Percentiles rank a stretch among this genome's conserved stretches.
Conservation (phyloP, 2,797 vertebrate genomes). For the Diglossa cyanea region DNA sequence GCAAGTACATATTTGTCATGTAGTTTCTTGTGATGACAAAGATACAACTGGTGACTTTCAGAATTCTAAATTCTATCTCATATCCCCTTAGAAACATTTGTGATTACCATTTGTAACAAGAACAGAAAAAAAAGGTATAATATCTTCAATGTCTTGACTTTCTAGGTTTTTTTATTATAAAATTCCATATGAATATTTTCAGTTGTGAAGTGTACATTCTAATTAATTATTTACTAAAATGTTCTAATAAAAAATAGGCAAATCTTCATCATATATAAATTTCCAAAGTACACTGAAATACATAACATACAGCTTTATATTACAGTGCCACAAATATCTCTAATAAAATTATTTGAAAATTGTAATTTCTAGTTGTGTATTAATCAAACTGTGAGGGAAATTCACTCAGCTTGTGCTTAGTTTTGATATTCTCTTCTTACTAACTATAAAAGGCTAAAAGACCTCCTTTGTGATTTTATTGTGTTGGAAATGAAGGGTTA, state of each 20-base stretch:
- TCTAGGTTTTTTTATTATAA: not conserved
- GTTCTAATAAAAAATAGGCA: not conserved
- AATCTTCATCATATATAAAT: not conserved
- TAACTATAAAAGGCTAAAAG: not conserved
- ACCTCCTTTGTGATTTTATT: not conserved
- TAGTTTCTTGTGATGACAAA: not conserved
- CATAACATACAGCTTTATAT: rapidly evolving
- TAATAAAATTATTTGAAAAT: not conserved
- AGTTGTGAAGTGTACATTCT: rapidly evolving
- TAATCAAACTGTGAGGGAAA: not conserved
- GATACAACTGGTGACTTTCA: not conserved
- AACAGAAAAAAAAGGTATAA: not conserved
- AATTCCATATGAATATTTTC: not conserved
- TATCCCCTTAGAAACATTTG: not conserved
- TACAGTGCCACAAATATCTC: not conserved
- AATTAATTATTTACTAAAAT: not conserved
- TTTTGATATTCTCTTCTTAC: not conserved
- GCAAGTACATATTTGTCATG: not conserved
- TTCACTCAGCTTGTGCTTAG: not conserved
- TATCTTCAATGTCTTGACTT: not conserved
- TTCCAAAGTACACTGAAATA: not conserved
- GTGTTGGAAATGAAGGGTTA: not conserved
- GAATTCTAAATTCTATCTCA: not conserved
- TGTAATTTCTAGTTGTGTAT: not conserved
- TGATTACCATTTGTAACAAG: not conserved